phyloP scores from a whole-genome alignment of 2,797 vertebrate genomes.

The Chrosomus eos region DNA sequence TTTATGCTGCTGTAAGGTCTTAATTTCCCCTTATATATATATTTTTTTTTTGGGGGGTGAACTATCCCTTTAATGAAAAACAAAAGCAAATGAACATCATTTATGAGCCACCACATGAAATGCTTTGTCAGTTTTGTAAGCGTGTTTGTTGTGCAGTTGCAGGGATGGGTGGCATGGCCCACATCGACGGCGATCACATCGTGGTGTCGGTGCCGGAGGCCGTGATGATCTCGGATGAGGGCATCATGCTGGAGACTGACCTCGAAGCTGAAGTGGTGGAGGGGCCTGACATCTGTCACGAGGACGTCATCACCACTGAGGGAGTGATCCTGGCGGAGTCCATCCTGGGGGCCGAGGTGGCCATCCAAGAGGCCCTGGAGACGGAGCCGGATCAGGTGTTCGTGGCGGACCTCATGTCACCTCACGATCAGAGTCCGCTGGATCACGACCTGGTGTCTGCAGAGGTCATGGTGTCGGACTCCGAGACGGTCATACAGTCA shows the following conservation, averaged over 20 bases:
- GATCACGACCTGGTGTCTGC: constrained; percentile 94
- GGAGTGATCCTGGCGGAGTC: constrained; percentile 93
- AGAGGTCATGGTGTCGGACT: constrained; percentile 91
- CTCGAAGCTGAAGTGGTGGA: constrained; percentile 94
- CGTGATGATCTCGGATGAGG: constrained; percentile 95
- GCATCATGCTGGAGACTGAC: constrained; percentile 91
- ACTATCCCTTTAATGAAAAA: no score
- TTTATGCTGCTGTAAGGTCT: no score
- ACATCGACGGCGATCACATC: constrained; percentile 97
- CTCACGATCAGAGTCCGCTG: constrained; percentile 85
- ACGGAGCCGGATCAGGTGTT: constrained; percentile 93
- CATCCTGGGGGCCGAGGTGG: constrained; percentile 91
- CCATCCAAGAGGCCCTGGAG: constrained; percentile 92
- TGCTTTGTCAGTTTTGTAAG: neutral
- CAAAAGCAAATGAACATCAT: no score
- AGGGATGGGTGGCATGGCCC: constrained; percentile 95
- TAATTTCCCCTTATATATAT: no score
- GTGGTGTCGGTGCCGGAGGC: constrained; percentile 97
- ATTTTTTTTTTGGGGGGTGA: no score
- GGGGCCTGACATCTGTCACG: constrained; percentile 89
- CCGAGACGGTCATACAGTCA: constrained; percentile 89
- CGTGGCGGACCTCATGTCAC: constrained; percentile 93
- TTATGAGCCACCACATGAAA: neutral
- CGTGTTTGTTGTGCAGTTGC: constrained; percentile 77
- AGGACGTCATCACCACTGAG: constrained; percentile 89